These are phyloP conservation scores for Cyclopterus lumpus DNA, from an alignment of 2,797 vertebrate genomes.

Conservation along the genomic window DNA sequence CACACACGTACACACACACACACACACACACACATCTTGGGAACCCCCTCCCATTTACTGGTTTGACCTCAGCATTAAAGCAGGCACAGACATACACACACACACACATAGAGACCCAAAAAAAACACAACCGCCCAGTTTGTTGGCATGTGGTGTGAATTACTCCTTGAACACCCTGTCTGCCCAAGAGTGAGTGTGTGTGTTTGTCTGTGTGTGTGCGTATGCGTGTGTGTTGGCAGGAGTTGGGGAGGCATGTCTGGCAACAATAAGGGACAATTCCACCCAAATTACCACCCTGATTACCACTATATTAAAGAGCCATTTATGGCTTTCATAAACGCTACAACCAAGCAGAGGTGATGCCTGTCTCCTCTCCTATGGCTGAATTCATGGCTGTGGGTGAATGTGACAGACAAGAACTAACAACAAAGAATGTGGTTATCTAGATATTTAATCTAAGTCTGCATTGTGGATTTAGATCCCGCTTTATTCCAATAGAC, in stretches of 20 bases:
- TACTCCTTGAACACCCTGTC: slow-evolving; percentile 81
- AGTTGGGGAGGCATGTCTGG: slow-evolving; percentile 80
- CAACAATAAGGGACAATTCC: slow-evolving; percentile 87
- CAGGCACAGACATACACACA: slow-evolving; percentile 56
- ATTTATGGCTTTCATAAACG: slow-evolving; percentile 86
- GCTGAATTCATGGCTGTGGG: slow-evolving; percentile 48
- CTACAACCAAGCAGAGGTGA: slow-evolving; percentile 79
- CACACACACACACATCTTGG: slow-evolving; percentile 64
- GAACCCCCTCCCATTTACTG: slow-evolving; percentile 75
- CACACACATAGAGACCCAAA: slow-evolving; percentile 49
- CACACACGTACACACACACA: slow-evolving; percentile 33
- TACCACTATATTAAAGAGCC: slow-evolving; percentile 85
- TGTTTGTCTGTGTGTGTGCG: slow-evolving; percentile 43
- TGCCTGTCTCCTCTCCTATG: slow-evolving; percentile 79
- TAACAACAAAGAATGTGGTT: slow-evolving; percentile 6
- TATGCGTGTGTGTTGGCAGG: slow-evolving; percentile 75
- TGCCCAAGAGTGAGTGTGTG: slow-evolving; percentile 66
- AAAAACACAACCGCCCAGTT: slow-evolving; percentile 79
- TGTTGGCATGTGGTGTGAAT: slow-evolving; percentile 86
- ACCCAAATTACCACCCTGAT: slow-evolving; percentile 85
- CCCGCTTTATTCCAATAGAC: slow-evolving; percentile 5
- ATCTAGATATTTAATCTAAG: slow-evolving; percentile 9
- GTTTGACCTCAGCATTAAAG: slow-evolving; percentile 81
- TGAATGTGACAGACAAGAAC: slow-evolving; percentile 29
- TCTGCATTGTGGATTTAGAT: slow-evolving; percentile 21